These are phyloP conservation scores for Coreius guichenoti DNA, from an alignment of 2,797 vertebrate genomes.

Conservation along the genomic window DNA sequence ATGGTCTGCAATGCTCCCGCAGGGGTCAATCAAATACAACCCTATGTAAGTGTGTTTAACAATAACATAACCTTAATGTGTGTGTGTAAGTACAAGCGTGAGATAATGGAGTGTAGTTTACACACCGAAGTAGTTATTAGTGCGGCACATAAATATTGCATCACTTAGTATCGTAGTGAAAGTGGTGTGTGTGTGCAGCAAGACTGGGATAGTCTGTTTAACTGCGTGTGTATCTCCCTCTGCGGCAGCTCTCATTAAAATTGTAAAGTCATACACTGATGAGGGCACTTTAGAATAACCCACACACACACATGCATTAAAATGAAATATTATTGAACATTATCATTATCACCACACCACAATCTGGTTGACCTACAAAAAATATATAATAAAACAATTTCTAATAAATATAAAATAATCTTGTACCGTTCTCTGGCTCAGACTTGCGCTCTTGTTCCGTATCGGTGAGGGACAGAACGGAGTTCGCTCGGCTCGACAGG, in stretches of 20 bases:
- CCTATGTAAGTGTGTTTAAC: conserved; percentile 32
- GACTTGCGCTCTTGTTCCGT: conserved; percentile 98
- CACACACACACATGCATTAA: conserved; percentile 21
- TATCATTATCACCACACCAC: conserved; percentile 27
- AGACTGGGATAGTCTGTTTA: conserved; percentile 42
- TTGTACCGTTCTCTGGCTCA: conserved; percentile 94
- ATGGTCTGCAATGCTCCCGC: neutral
- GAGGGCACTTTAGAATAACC: conserved; percentile 47
- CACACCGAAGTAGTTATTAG: conserved; percentile 44
- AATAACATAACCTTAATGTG: conserved; percentile 39
- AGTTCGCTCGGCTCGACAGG: conserved; percentile 95
- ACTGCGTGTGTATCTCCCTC: conserved; percentile 56
- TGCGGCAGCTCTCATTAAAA: conserved; percentile 57
- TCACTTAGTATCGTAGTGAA: conserved; percentile 38
- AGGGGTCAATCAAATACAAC: conserved; percentile 36
- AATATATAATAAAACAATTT: neutral
- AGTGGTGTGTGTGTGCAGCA: conserved; percentile 34
- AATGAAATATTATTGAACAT: conserved; percentile 24
- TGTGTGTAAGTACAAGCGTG: conserved; percentile 29
- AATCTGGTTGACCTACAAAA: conserved; percentile 31
- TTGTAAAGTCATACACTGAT: conserved; percentile 55
- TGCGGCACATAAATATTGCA: conserved; percentile 49
- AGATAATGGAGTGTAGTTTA: conserved; percentile 46
- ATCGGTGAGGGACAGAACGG: conserved; percentile 94
- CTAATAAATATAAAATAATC: conserved; percentile 20